phyloP scores from a whole-genome alignment of 2,113 vertebrate genomes.

The Morone chrysops region DNA sequence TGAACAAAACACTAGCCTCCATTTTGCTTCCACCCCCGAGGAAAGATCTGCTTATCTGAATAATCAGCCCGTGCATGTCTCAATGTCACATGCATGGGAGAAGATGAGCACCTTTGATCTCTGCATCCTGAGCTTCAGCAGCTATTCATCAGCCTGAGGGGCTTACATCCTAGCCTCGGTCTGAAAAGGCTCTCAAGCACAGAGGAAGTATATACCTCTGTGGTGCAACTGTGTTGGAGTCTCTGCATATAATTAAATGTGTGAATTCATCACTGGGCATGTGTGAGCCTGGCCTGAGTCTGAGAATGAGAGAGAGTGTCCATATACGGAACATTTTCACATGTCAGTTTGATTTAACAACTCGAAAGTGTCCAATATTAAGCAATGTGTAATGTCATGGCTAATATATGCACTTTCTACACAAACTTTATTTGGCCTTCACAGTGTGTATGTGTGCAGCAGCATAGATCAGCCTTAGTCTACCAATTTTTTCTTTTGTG shows the following conservation, averaged over 20 bases:
- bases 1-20: conserved; percentile 81
- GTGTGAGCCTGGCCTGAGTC: conserved; percentile 29
- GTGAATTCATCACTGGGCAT: conserved; percentile 31
- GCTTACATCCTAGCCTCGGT: conserved; percentile 62
- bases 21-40: conserved; percentile 73
- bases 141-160: conserved; percentile 68
- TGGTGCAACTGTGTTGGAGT: conserved; percentile 42
- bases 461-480: conserved; percentile 52
- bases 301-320: conserved; percentile 15
- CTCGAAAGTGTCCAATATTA: conserved; percentile 4
- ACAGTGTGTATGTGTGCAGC: conserved; percentile 8
- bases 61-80: conserved; percentile 77
- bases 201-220: conserved; percentile 47
- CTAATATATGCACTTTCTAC: conserved; percentile 10
- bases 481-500: conserved; percentile 46
- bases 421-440: conserved; percentile 35
- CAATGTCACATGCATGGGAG: conserved; percentile 70
- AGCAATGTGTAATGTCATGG: conserved; percentile 1
- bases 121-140: conserved; percentile 64
- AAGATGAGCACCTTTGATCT: conserved; percentile 83
- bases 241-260: conserved; percentile 48
- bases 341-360: conserved; percentile 11
- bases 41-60: conserved; percentile 74
- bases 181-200: conserved; percentile 62
- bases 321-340: not conserved